Evolutionary conservation across 30 jellyfish, hydroid and myxozoan genomes (phyloP), one percentile per base, ranked within the genome.

Genomic region (Turritopsis rubra): DNA sequence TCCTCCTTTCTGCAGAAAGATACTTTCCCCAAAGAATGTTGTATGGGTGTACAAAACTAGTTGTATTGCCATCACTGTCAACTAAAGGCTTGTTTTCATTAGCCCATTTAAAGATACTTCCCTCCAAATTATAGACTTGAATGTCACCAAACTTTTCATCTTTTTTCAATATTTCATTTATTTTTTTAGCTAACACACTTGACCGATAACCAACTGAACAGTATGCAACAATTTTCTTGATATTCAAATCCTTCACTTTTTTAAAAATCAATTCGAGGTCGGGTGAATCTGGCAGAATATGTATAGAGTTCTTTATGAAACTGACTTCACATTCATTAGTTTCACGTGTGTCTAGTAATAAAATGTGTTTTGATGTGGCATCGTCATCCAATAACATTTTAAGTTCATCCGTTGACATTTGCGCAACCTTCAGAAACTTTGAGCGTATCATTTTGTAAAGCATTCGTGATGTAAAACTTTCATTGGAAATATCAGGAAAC

Each of bases 121-220:
- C 96, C 28, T 89, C 96, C 25, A 89, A 79, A 65, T 89, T 89
- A 76, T 31, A 85, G 18, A 89, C 85, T 17, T 75, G 71, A 8
- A 73, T 65, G 21, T 29, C 73, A 18, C 1, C 74, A 23, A 8
- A 54, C 24, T 60, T 79, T 28, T 72, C 81, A 22, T 68, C 77
- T 1, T 19, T 1, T 26, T 54, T 24, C 75, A 74, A 18, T 1
- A 52, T 53, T 4, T 31, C 85, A n/a, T 81, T 21, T 13, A 89
- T n/a, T 27, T 83, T 79, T 75, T 89, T 88, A 23, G 94, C 96
- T 78, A 89, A n/a, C 72, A 81, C 83, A 76, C 93, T 83, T 21
- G 96, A 89, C 52, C 96, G 93, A 73, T 89, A 89, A 24, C 96
- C 96, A 80, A 89, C 85, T 21, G 96, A 89, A 71, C 96, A 89